Conservation (phyloP, 2,797 vertebrate species). For the Pseudochirops cupreus region DNA sequence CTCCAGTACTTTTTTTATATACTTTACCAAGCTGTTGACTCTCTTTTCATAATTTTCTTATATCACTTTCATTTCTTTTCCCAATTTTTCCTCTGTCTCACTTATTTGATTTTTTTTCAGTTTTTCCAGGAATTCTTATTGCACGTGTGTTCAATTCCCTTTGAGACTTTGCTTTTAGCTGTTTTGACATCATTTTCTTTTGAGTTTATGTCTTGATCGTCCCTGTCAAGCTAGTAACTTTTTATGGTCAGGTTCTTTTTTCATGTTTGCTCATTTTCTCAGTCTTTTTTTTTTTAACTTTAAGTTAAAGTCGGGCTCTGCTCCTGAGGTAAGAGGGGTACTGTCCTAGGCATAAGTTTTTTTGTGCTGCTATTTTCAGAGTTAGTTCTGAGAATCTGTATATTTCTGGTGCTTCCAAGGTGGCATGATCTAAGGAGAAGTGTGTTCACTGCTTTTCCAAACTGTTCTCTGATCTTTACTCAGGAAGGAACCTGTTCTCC, state of each 20-base stretch:
- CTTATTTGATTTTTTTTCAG: neutral
- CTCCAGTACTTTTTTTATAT: neutral
- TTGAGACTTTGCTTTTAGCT: neutral
- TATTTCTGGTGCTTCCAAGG: neutral
- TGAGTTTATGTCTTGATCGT: neutral
- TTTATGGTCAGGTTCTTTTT: neutral
- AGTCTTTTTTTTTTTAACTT: neutral
- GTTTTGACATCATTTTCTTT: neutral
- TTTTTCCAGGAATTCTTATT: neutral
- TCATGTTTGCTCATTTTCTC: neutral
- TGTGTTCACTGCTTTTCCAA: neutral
- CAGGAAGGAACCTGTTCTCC: neutral
- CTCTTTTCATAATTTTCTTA: neutral
- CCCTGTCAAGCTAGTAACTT: neutral
- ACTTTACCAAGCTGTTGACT: neutral
- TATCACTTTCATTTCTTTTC: neutral
- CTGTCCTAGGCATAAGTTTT: neutral
- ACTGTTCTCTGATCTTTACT: neutral
- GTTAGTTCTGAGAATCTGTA: neutral
- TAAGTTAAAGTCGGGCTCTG: neutral
- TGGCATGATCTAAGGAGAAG: neutral
- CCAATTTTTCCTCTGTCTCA: neutral
- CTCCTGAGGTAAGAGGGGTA: neutral
- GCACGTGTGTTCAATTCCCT: neutral
- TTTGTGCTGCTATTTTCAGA: neutral